Conservation (phyloP, 2,113 vertebrate species). For the Excalfactoria chinensis region DNA sequence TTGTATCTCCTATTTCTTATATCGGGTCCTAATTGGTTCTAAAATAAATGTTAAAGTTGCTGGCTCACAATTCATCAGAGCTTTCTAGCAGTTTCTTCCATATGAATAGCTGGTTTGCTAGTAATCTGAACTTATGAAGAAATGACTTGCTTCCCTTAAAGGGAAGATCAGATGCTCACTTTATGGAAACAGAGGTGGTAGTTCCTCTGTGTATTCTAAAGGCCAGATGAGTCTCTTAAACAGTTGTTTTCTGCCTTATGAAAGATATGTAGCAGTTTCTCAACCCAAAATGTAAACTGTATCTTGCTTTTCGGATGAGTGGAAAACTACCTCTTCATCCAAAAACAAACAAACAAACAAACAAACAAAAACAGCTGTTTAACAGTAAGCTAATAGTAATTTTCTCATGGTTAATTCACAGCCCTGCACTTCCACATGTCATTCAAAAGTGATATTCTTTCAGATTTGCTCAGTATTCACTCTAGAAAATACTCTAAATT, state of each 20-base stretch:
- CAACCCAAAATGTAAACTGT: neutral
- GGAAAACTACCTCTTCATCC: neutral
- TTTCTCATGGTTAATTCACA: neutral
- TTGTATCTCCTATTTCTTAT: neutral
- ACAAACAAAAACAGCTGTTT: neutral
- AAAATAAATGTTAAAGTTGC: neutral
- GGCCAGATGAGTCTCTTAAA: neutral
- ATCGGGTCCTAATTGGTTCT: neutral
- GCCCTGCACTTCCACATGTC: neutral
- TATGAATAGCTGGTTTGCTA: neutral
- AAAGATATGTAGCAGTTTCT: neutral
- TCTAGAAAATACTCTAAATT: neutral
- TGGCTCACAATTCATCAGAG: neutral
- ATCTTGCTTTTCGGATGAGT: neutral
- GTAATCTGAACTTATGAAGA: neutral
- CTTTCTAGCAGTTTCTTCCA: neutral
- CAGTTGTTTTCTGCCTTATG: neutral
- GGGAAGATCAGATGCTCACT: neutral
- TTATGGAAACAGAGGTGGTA: neutral
- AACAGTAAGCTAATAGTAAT: neutral
- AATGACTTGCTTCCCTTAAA: neutral
- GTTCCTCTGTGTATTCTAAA: neutral
- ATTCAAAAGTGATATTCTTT: neutral
- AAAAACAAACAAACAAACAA: neutral
- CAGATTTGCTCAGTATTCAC: neutral